Conservation (phyloP, 1,140 invertebrate species). For the Lepeophtheirus salmonis region DNA sequence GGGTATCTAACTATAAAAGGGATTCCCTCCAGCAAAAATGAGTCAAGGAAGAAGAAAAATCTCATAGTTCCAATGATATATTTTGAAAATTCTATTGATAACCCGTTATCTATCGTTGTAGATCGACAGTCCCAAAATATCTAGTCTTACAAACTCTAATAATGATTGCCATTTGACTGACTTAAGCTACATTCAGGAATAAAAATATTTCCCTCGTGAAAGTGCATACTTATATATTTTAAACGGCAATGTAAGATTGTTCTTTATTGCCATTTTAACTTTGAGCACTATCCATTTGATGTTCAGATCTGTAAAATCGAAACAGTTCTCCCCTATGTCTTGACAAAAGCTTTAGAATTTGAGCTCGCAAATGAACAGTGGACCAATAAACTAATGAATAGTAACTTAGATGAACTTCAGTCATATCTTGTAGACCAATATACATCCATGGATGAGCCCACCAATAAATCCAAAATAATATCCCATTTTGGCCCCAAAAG, state of each 20-base stretch:
- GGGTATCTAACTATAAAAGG: not conserved
- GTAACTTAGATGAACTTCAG: not conserved
- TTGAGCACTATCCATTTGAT: not conserved
- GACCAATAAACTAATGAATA: no score
- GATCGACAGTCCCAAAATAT: not conserved
- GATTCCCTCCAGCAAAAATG: not conserved
- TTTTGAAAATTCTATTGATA: not conserved
- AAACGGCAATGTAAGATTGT: not conserved
- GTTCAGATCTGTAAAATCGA: not conserved
- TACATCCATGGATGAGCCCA: not conserved
- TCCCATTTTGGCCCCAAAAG: not conserved
- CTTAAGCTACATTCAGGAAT: no score
- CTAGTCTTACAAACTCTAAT: no score
- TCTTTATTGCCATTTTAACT: not conserved
- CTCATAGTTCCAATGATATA: not conserved
- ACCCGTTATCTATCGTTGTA: not conserved
- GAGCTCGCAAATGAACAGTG: not conserved
- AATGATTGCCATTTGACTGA: no score
- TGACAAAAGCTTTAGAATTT: not conserved
- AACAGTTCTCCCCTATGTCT: not conserved
- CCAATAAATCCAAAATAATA: not conserved
- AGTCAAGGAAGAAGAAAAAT: not conserved
- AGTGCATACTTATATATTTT: not conserved
- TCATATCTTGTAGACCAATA: not conserved
- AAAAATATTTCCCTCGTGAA: no score